Evolutionary conservation across 2,888 invertebrate genomes (phyloP).

Genomic region (Eilema depressum): DNA sequence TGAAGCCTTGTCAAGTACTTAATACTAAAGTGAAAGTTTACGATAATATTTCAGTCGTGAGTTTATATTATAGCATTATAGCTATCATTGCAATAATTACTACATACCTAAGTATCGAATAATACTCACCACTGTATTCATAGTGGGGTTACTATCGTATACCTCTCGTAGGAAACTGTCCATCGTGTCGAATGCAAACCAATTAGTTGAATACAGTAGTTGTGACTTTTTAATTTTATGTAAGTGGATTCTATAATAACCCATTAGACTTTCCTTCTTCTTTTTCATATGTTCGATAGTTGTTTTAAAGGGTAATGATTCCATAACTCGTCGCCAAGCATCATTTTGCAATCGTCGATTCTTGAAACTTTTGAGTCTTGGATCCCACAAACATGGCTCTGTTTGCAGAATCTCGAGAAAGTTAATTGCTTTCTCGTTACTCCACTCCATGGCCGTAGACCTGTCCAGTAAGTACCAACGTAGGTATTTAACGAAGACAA

Average conservation of each 20-base stretch:
- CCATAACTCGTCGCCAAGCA: background rate
- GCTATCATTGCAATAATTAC: no score
- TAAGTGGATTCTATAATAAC: background rate
- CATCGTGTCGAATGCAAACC: background rate
- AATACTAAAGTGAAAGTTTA: no score
- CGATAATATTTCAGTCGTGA: no score
- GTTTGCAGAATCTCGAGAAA: constrained; percentile 20
- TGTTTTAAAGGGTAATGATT: background rate
- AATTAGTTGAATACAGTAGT: no score
- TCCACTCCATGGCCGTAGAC: background rate
- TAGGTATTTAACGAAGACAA: no score
- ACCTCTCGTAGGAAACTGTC: background rate
- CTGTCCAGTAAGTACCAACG: no score
- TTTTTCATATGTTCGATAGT: background rate
- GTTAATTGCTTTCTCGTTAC: background rate
- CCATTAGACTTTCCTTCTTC: background rate
- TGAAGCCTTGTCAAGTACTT: no score
- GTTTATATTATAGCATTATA: no score
- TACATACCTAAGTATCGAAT: no score
- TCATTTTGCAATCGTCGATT: background rate
- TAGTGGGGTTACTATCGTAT: background rate
- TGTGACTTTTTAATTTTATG: background rate
- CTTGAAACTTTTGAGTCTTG: constrained; percentile 13
- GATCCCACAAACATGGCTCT: constrained; percentile 30
- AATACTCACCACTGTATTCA: background rate